phyloP scores from a whole-genome alignment of 1,140 invertebrate species.

The Drosophila sp. region DNA sequence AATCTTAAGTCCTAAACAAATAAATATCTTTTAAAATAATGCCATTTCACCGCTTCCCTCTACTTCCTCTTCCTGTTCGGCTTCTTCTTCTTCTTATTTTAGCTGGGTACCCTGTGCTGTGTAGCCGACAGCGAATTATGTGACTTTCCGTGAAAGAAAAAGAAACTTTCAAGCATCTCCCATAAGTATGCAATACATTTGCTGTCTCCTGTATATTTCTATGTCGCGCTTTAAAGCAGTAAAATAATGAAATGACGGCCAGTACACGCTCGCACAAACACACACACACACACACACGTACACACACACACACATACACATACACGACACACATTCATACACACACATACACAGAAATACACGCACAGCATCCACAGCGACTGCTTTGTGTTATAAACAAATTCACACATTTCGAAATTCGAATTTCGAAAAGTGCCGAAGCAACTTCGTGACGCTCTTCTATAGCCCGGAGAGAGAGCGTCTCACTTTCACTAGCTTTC shows the following conservation, averaged over 20 bases:
- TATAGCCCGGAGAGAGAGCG: slow-evolving; percentile 19
- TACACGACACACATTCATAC: too few relatives aligned
- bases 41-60: not conserved
- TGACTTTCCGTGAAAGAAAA: slow-evolving; percentile 20
- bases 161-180: slow-evolving; percentile 52
- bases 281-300: slow-evolving; percentile 6
- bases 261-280: slow-evolving; percentile 31
- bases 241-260: slow-evolving; percentile 60
- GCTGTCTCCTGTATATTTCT: slow-evolving; percentile 38
- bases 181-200: slow-evolving; percentile 64
- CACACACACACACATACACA: too few relatives aligned
- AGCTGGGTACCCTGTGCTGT: not conserved
- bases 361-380: slow-evolving; percentile 33
- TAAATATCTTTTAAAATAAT: slow-evolving; percentile 30
- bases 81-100: not conserved
- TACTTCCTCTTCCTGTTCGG: not conserved
- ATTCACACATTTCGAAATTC: slow-evolving; percentile 81
- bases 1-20: slow-evolving; percentile 35
- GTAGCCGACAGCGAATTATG: slow-evolving; percentile 29
- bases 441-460: slow-evolving; percentile 10
- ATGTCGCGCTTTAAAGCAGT: slow-evolving; percentile 50
- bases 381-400: slow-evolving; percentile 64
- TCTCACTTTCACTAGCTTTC: slow-evolving; percentile 17
- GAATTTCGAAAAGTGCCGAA: slow-evolving; percentile 68
- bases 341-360: not conserved